Percentiles rank a stretch among this genome's conserved stretches.
phyloP scores from a whole-genome alignment of 2,113 vertebrate species.

The Tautogolabrus adspersus region DNA sequence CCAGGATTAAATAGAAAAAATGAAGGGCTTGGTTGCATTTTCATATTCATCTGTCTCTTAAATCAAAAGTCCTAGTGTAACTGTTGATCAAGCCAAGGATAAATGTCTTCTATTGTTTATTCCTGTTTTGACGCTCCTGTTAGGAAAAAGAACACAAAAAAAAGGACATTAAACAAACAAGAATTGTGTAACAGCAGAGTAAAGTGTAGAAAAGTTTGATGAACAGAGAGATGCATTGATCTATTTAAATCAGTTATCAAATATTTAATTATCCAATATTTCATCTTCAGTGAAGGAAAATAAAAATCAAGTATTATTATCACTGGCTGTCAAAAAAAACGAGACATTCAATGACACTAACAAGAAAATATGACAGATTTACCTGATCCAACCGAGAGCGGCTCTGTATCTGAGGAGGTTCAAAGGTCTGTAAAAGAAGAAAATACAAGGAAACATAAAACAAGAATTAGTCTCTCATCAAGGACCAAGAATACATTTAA shows the following conservation, averaged over 20 bases:
- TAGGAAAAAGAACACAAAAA: constrained; percentile 51
- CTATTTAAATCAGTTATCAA: constrained; percentile 17
- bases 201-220: constrained; percentile 2
- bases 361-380: constrained; percentile 29
- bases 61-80: constrained; percentile 85
- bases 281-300: not conserved
- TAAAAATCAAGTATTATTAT: not conserved
- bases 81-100: constrained; percentile 84
- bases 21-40: constrained; percentile 79
- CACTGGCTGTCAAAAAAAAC: not conserved
- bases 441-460: constrained; percentile 14
- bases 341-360: not conserved
- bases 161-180: constrained; percentile 24
- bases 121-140: constrained; percentile 95
- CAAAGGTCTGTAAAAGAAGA: constrained; percentile 74
- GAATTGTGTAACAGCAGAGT: constrained; percentile 3
- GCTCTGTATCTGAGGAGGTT: constrained; percentile 77
- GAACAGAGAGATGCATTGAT: not conserved
- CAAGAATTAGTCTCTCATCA: constrained; percentile 21
- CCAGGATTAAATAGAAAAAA: constrained; percentile 81
- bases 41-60: constrained; percentile 80
- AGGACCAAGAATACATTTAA: not conserved
- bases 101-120: constrained; percentile 90
- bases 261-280: not conserved
- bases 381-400: constrained; percentile 81